These are phyloP conservation scores for Drosophila tristis DNA, from an alignment of 1,140 invertebrate species.

Conservation along the genomic window DNA sequence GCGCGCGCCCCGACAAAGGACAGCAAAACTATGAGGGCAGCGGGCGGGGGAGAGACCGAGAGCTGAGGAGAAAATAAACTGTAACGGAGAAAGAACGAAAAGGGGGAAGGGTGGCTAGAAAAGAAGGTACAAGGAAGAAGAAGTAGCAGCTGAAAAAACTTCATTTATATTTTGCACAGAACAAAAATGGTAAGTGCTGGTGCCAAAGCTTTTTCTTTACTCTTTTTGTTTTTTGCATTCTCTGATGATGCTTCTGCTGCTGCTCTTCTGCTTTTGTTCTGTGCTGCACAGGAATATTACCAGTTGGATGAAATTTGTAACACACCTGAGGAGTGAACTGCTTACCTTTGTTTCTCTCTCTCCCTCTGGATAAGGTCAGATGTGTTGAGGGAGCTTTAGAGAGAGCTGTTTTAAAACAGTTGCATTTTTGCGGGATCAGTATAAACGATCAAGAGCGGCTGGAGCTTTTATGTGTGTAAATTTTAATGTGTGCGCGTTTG, in stretches of 20 bases:
- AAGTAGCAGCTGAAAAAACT: conserved; percentile 58
- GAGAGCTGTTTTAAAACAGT: too few relatives aligned
- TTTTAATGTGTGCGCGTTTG: too few relatives aligned
- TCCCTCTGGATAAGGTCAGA: too few relatives aligned
- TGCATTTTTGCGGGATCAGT: too few relatives aligned
- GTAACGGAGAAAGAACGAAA: conserved; percentile 16
- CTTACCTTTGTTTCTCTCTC: too few relatives aligned
- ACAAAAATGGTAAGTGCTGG: conserved; percentile 61
- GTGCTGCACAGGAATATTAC: conserved; percentile 24
- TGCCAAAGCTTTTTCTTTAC: not conserved
- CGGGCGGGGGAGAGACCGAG: too few relatives aligned
- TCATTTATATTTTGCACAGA: conserved; percentile 72
- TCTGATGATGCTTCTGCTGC: too few relatives aligned
- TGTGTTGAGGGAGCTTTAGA: not conserved
- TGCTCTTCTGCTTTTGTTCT: too few relatives aligned
- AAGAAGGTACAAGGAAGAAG: conserved; percentile 8
- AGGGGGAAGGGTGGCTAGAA: conserved; percentile 12
- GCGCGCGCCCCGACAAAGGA: conserved; percentile 47
- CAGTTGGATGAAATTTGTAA: conserved; percentile 31
- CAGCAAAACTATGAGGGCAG: conserved; percentile 54
- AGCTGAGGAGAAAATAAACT: conserved; percentile 21
- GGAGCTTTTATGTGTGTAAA: too few relatives aligned
- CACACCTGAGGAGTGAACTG: not conserved
- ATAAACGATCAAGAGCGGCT: too few relatives aligned
- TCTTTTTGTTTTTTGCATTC: conserved; percentile 3